Percentiles rank a stretch among this genome's conserved stretches.
phyloP scores from a whole-genome alignment of 1,140 invertebrate genomes.

The Zophobas atratus region DNA sequence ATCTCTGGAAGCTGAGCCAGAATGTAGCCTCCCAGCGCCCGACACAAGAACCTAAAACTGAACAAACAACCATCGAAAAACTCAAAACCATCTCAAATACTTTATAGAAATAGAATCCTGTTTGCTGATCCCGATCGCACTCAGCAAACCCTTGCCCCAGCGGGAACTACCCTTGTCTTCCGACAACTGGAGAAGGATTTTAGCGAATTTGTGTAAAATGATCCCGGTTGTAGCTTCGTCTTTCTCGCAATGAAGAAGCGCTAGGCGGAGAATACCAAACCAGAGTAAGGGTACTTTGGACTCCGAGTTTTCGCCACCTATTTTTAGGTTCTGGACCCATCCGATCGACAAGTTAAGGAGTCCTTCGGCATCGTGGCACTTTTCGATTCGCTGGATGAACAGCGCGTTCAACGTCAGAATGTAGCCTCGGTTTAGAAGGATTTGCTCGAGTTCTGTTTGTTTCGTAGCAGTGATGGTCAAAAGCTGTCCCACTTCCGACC shows the following conservation, averaged over 20 bases:
- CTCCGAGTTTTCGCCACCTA: constrained; percentile 61
- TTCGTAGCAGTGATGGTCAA: constrained; percentile 57
- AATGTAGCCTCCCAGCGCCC: constrained; percentile 62
- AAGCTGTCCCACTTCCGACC: constrained; percentile 58
- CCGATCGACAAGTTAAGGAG: constrained; percentile 61
- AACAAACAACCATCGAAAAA: constrained; percentile 8
- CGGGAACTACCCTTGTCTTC: constrained; percentile 59
- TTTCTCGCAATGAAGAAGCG: constrained; percentile 56
- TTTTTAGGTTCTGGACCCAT: constrained; percentile 64
- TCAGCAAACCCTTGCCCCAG: constrained; percentile 64
- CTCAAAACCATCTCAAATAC: constrained; percentile 51
- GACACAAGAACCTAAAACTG: constrained; percentile 60
- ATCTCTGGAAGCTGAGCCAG: constrained; percentile 66
- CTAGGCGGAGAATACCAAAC: constrained; percentile 60
- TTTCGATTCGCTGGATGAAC: constrained; percentile 62
- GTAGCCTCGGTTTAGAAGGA: constrained; percentile 57
- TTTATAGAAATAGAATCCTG: constrained; percentile 57
- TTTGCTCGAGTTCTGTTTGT: constrained; percentile 60
- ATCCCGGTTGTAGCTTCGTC: constrained; percentile 59
- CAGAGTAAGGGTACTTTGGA: constrained; percentile 64
- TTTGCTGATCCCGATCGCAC: constrained; percentile 64
- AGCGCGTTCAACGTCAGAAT: constrained; percentile 64
- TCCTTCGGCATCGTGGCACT: constrained; percentile 53
- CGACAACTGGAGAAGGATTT: constrained; percentile 59
- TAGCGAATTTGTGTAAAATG: constrained; percentile 62